Percentiles rank a stretch among this genome's conserved stretches.
Evolutionary conservation across 2,888 invertebrate species (phyloP).

Genomic region (Arenicola marina): DNA sequence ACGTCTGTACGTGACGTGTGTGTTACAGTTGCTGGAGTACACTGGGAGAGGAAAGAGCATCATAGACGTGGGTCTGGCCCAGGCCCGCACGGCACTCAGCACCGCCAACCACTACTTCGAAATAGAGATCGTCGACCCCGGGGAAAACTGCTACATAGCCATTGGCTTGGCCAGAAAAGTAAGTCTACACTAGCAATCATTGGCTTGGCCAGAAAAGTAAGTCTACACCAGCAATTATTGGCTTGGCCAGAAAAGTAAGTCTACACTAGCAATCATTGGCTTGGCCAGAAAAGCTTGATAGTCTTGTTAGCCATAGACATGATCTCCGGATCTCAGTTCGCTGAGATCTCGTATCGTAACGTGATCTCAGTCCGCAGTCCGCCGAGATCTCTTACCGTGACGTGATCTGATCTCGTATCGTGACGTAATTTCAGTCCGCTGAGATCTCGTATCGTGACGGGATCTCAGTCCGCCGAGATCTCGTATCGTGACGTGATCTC

Average conservation of each 20-base stretch:
- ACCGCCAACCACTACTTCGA: conserved; percentile 66
- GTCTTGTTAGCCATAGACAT: not conserved
- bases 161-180: conserved; percentile 65
- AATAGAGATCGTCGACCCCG: conserved; percentile 66
- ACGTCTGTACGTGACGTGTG: too few species aligned
- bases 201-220: conserved; percentile 64
- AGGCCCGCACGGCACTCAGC: conserved; percentile 64
- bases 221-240: conserved; percentile 58
- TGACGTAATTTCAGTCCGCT: too few species aligned
- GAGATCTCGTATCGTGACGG: too few species aligned
- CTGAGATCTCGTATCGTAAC: too few species aligned
- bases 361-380: too few species aligned
- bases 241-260: conserved; percentile 64
- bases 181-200: conserved; percentile 54
- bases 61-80: conserved; percentile 65
- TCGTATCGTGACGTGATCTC: too few species aligned
- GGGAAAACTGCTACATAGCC: conserved; percentile 66
- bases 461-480: too few species aligned
- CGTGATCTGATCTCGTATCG: too few species aligned
- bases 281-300: conserved; percentile 61
- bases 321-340: too few species aligned
- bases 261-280: conserved; percentile 61
- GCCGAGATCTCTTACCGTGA: too few species aligned
- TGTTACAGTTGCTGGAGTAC: conserved; percentile 63
- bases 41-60: conserved; percentile 65